These are phyloP conservation scores for Melipona quadrifasciata DNA, from an alignment of 1,140 invertebrate species.

Conservation along the genomic window DNA sequence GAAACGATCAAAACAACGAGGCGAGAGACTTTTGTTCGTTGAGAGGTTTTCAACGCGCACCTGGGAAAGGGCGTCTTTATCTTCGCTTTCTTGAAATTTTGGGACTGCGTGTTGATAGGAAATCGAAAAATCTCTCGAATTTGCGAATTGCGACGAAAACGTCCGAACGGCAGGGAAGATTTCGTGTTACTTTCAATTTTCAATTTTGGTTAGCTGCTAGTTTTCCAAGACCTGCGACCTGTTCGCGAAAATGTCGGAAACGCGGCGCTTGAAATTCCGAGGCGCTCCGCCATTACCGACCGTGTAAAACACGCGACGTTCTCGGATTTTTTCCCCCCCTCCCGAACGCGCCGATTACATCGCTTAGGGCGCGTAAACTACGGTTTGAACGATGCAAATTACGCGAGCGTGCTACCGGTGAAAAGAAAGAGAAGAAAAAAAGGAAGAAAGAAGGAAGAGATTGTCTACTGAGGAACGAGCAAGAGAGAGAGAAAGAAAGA, in stretches of 20 bases:
- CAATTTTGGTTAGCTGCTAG: no score
- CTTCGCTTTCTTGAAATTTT: no score
- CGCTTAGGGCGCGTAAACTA: slow-evolving; percentile 53
- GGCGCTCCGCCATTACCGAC: no score
- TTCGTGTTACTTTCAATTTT: no score
- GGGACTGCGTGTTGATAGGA: no score
- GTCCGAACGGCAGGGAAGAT: no score
- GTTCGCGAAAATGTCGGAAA: slow-evolving; percentile 19
- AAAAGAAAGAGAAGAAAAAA: background rate
- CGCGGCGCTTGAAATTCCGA: no score
- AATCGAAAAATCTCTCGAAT: no score
- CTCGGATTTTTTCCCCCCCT: slow-evolving; percentile 20
- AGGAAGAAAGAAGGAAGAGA: background rate
- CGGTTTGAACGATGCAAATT: slow-evolving; percentile 54
- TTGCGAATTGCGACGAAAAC: no score
- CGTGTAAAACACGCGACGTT: slow-evolving; percentile 49
- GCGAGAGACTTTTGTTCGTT: no score
- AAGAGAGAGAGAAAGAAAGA: background rate
- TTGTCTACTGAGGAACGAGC: background rate
- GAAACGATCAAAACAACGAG: background rate
- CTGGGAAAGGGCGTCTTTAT: no score
- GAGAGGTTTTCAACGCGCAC: no score
- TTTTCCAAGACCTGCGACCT: background rate
- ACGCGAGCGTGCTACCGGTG: slow-evolving; percentile 17
- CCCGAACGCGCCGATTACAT: slow-evolving; percentile 53